Percentiles rank a stretch among this genome's conserved stretches.
Evolutionary conservation across 1,140 invertebrate genomes (phyloP).

Genomic region (Yoshiicerus persimilis): DNA sequence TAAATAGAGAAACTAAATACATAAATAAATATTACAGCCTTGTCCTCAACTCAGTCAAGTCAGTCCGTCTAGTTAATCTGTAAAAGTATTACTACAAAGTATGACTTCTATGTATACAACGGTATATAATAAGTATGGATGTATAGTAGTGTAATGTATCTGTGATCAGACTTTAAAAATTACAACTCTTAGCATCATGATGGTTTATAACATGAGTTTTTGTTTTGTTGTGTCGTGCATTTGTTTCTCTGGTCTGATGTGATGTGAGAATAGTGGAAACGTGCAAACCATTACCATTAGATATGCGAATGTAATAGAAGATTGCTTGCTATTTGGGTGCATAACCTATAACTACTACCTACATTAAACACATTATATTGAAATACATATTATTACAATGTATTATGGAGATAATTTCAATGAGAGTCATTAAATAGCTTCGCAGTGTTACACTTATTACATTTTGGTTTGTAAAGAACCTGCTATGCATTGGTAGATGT

Average conservation of each 20-base stretch:
- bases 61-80: no score
- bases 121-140: no score
- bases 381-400: not conserved
- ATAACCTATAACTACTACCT: not conserved
- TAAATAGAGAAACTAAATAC: not conserved
- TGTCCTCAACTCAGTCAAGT: not conserved
- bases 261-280: not conserved
- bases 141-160: not conserved
- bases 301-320: not conserved
- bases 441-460: not conserved
- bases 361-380: not conserved
- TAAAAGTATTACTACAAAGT: no score
- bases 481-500: not conserved
- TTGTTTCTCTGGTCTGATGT: not conserved
- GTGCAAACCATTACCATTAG: not conserved
- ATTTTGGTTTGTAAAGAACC: not conserved
- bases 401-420: not conserved
- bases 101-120: no score
- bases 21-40: not conserved
- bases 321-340: not conserved
- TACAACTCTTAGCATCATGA: not conserved
- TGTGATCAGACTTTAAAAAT: not conserved
- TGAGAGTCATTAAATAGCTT: not conserved
- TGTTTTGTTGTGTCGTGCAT: not conserved
- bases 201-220: not conserved